Evolutionary conservation across 2,113 vertebrate species (phyloP), one percentile per base, ranked within the genome.

Genomic region (Conger conger): DNA sequence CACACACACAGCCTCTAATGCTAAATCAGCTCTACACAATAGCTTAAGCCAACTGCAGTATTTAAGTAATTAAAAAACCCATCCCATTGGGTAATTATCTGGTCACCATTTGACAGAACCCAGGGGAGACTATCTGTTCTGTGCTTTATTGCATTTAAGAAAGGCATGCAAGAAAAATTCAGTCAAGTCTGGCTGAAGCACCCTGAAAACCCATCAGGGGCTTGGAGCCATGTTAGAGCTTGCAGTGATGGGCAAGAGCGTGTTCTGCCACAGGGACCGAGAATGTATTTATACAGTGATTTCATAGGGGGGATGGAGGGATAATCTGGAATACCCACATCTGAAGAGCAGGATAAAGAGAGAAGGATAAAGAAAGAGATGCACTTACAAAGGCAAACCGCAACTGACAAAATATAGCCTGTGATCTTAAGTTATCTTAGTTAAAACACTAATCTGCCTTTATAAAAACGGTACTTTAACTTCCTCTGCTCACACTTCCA

Each of bases 21-120:
- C 16, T 81, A 42, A 13, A 83, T 83, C 78, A 85, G 88, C 86
- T 57, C 77, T 89, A 89, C 92, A 91, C 89, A 91, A 92, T 91
- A 73, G 23, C 68, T 73, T 33, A 33, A 73, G 68, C 68, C 27
- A 27, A 30, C 5, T 35, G n/a, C n/a, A 57, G 53, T 57, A 35
- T 57, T 57, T n/a, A 60, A 20, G 13, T 6, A 30, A 50, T 80
- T 80, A 40, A 50, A 37, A 27, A 80, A 40, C 40, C 38, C 79
- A 54, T 57, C 30, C 27, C 80, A 3, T n/a, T 54, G 45, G 45
- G 45, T 20, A 35, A 54, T 54, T 81, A 15, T 54, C 15, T 57
- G 40, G 42, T 8, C 42, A 50, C 38, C 23, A 9, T 80, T 45
- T 63, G 57, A 63, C 57, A 27, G 27, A n/a, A 37, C 79, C 79